Evolutionary conservation across 2,797 vertebrate species (phyloP).

Genomic region (Cetoscarus ocellatus): DNA sequence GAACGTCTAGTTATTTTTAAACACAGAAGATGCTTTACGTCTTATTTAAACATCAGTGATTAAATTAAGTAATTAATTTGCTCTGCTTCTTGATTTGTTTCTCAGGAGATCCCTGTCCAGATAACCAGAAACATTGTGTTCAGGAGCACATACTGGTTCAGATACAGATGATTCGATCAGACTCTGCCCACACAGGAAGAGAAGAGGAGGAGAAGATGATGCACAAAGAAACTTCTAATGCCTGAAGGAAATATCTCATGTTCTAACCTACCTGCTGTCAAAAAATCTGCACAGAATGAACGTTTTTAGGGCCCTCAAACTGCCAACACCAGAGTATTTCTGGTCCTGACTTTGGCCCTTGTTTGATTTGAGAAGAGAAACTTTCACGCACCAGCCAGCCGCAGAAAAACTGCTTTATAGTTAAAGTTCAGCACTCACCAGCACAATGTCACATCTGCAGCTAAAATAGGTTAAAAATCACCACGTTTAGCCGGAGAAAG

Average conservation of each 20-base stretch:
- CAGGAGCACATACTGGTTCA: constrained; percentile 4
- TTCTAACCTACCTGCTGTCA: constrained; percentile 8
- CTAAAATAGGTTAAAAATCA: not conserved
- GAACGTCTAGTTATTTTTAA: constrained; percentile 18
- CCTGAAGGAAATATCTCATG: constrained; percentile 14
- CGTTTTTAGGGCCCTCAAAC: constrained; percentile 2
- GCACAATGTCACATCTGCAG: constrained; percentile 36
- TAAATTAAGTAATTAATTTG: constrained; percentile 30
- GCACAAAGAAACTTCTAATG: constrained; percentile 23
- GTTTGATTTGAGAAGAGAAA: constrained; percentile 12
- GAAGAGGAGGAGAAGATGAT: constrained; percentile 23
- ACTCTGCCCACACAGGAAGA: constrained; percentile 19
- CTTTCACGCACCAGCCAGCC: constrained; percentile 13
- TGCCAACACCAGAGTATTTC: not conserved
- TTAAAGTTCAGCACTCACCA: constrained; percentile 30
- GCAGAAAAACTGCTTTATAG: constrained; percentile 14
- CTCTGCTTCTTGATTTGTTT: constrained; percentile 14
- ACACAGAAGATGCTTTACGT: constrained; percentile 9
- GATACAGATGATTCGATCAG: constrained; percentile 14
- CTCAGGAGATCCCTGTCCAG: not conserved
- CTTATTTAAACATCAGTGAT: constrained; percentile 27
- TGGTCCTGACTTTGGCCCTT: not conserved
- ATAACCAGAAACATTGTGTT: not conserved
- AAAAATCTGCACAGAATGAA: constrained; percentile 1
- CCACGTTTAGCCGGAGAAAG: constrained; percentile 18